These are phyloP conservation scores for Tachina lurida DNA, from an alignment of 2,888 invertebrate genomes.

Conservation along the genomic window DNA sequence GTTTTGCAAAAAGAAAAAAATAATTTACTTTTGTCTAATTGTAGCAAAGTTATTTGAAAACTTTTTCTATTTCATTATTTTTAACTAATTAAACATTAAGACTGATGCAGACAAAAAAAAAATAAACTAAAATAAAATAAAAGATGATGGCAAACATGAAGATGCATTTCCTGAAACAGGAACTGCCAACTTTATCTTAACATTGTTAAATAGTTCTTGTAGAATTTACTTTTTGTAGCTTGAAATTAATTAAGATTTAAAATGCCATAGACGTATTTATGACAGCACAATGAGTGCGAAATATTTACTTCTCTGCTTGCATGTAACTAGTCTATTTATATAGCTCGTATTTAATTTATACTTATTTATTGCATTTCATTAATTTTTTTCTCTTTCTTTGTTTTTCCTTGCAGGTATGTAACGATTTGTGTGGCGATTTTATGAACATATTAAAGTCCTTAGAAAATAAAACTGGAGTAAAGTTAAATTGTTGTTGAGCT, in stretches of 20 bases:
- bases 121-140: no score
- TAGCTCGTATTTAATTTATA: not conserved
- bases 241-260: not conserved
- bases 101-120: not conserved
- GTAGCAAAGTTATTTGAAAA: constrained; percentile 32
- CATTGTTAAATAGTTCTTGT: not conserved
- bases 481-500: not conserved
- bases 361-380: constrained; percentile 21
- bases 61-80: constrained; percentile 3
- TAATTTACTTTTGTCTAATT: constrained; percentile 19
- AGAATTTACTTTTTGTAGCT: not conserved
- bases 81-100: constrained; percentile 25
- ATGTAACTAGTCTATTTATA: no score
- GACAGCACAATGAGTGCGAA: not conserved
- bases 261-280: not conserved
- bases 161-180: not conserved
- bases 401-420: constrained; percentile 64
- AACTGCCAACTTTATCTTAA: not conserved
- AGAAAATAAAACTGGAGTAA: not conserved
- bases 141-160: not conserved
- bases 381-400: constrained; percentile 6
- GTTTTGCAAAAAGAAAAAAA: not conserved
- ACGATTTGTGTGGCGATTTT: not conserved
- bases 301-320: not conserved
- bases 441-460: not conserved